Evolutionary conservation across 2,797 vertebrate genomes (phyloP).

Genomic region (Phyllotis vaccarum): DNA sequence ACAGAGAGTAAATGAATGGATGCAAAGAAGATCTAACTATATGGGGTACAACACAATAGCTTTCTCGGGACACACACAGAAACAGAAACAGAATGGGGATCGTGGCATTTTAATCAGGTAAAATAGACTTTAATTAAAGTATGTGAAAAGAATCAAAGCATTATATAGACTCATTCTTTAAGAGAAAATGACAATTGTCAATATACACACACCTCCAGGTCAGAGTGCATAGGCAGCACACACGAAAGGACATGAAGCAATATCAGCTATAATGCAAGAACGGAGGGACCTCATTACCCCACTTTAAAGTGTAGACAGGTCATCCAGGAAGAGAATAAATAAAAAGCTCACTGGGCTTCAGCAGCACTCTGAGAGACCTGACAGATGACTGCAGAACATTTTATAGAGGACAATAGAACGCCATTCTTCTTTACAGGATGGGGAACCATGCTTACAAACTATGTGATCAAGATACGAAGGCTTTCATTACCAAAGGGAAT

Average conservation of each 20-base stretch:
- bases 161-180: background rate
- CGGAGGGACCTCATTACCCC: background rate
- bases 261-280: background rate
- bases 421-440: background rate
- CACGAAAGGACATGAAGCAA: too few relatives aligned
- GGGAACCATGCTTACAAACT: background rate
- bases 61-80: background rate
- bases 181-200: background rate
- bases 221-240: background rate
- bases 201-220: background rate
- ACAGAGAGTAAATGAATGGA: background rate
- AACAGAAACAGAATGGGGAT: background rate
- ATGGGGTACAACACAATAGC: background rate
- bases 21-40: background rate
- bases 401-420: background rate
- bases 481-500: background rate
- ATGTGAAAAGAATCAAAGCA: background rate
- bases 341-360: background rate
- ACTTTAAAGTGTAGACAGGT: background rate
- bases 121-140: background rate
- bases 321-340: background rate
- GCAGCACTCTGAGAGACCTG: background rate
- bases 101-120: background rate
- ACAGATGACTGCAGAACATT: background rate
- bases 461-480: background rate